Base-by-base conservation (phyloP, 2,113 vertebrate species). In the Entelurus aequoreus region DNA sequence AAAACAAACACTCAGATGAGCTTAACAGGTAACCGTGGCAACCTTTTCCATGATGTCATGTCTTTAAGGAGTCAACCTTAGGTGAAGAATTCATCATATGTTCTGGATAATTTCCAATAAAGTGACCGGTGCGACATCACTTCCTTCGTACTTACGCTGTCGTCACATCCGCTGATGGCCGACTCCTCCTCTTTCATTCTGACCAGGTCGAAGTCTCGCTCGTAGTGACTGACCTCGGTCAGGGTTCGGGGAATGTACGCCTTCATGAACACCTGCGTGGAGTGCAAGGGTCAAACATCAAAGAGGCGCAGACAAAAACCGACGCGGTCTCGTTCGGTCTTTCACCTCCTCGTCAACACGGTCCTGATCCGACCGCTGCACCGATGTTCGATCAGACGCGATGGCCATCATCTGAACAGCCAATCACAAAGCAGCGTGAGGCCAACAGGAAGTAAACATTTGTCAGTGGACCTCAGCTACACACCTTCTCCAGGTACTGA, bases 231-330 rank as follows among this genome's bases (percentile, higher is more conserved):
- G 9, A 99, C 96, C 62, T 98, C 94, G 0, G 90, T 97, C 69
- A 98, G 87, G 0, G 97, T 99, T 5, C 96, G 90, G 6, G 97
- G 97, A 75, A 98, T 99, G 69, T 94, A 99, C 28, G 94, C 95
- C 42, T 87, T 94, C 79, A 93, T 98, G 69, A 99, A 99, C 42
- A 99, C 97, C 97, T 99, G 76, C 0, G 12, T 48, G 28, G 16
- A 12, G 35, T 1, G 13, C 5, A 21, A 11, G 48, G 21, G 54
- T 74, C 60, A 58, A 19, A 60, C 48, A 37, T 62, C 44, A 74
- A 36, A 35, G 8, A 6, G 1, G 2, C 0, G n/a, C 37, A n/a
- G n/a, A 13, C 5, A 14, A 48, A 14, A 36, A 8, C 5, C 6
- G 11, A 6, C 21, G 9, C 11, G 35, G 28, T 36, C 28, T 14